Conservation (phyloP, 2,113 vertebrate species). For the Syrrhaptes paradoxus region DNA sequence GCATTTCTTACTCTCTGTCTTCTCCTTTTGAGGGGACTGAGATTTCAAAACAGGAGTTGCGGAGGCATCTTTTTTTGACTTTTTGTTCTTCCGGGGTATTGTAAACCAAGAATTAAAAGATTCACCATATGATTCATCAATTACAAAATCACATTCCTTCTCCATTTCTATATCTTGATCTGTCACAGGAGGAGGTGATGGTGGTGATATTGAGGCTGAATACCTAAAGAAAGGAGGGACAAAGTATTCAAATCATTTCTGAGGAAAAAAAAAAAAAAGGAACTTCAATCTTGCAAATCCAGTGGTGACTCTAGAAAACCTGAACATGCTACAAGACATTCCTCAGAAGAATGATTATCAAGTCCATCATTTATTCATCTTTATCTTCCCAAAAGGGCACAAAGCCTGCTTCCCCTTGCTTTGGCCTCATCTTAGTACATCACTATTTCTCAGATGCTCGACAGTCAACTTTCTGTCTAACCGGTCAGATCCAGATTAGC, state of each 20-base stretch:
- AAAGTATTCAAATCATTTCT: neutral
- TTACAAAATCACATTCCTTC: slow-evolving; percentile 75
- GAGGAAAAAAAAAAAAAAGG: fast-evolving
- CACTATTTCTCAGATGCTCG: neutral
- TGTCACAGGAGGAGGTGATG: neutral
- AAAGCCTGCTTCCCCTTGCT: neutral
- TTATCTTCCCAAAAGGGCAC: neutral
- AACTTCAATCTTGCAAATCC: neutral
- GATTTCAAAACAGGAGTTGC: neutral
- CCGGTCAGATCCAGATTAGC: neutral
- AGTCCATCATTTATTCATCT: neutral
- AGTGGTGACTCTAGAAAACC: neutral
- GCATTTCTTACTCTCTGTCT: neutral
- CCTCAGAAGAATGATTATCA: neutral
- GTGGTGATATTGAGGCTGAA: neutral
- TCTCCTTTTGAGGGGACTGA: neutral
- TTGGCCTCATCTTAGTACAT: neutral
- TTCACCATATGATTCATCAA: slow-evolving; percentile 61
- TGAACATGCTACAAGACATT: neutral
- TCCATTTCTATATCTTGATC: neutral
- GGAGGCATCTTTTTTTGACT: neutral
- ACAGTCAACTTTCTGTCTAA: neutral
- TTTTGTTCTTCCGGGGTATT: slow-evolving; percentile 37
- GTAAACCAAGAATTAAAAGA: slow-evolving; percentile 57
- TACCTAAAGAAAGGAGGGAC: slow-evolving; percentile 15